Conservation (phyloP, 2,888 invertebrate genomes). For the Phengaris arion region DNA sequence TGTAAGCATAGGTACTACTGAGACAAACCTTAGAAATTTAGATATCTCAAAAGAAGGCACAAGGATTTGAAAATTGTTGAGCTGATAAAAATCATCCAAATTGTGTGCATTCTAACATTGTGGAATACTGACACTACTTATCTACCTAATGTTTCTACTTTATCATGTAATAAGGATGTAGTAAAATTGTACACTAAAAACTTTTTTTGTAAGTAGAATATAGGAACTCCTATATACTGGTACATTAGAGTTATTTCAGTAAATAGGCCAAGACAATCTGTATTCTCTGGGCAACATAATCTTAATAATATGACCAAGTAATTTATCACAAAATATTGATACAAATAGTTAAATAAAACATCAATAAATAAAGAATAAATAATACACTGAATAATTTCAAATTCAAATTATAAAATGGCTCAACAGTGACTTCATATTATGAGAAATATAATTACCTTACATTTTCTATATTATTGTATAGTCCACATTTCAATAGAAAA, state of each 20-base stretch:
- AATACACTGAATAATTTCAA: constrained; percentile 3
- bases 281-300: constrained; percentile 13
- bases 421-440: neutral
- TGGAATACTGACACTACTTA: constrained; percentile 4
- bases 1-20: constrained; percentile 23
- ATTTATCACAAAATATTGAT: constrained; percentile 18
- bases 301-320: constrained; percentile 6
- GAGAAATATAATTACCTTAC: constrained; percentile 11
- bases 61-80: constrained; percentile 41
- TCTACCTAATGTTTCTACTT: constrained; percentile 18
- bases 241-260: constrained; percentile 4
- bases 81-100: constrained; percentile 33
- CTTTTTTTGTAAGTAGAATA: neutral
- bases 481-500: neutral
- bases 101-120: constrained; percentile 34
- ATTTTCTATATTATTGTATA: constrained; percentile 20
- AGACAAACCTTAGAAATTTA: constrained; percentile 37
- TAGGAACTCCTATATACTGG: constrained; percentile 5
- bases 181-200: neutral
- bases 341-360: constrained; percentile 1
- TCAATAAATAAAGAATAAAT: constrained; percentile 20
- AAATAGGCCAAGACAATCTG: constrained; percentile 21
- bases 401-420: constrained; percentile 4
- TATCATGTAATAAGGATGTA: constrained; percentile 6
- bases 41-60: constrained; percentile 43